Percentiles rank a stretch among this genome's conserved stretches.
Conservation (phyloP, 2,113 vertebrate species). For the Syngnathus scovelli region DNA sequence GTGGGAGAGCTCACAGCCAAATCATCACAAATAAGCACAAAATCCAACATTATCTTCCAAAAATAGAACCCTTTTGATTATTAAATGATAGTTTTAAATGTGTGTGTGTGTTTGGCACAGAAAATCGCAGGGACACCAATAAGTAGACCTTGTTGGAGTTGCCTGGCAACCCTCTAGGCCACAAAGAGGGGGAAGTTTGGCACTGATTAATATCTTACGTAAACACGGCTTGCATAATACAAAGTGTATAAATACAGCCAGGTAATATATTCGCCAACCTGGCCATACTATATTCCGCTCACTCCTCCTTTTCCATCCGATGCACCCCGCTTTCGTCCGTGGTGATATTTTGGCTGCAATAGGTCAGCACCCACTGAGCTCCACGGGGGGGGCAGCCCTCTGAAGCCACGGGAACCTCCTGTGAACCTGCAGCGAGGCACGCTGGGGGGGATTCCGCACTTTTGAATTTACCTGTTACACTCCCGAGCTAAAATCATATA, state of each 20-base stretch:
- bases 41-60: too few species aligned
- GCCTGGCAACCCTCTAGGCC: conserved; percentile 60
- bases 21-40: too few species aligned
- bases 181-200: conserved; percentile 41
- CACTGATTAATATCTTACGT: conserved; percentile 34
- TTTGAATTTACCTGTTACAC: not conserved
- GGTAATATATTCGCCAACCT: not conserved
- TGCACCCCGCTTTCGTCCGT: not conserved
- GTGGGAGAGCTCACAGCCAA: too few species aligned
- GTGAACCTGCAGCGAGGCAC: conserved; percentile 25
- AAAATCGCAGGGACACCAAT: conserved; percentile 32
- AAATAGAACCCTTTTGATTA: not conserved
- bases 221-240: conserved; percentile 16
- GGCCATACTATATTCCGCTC: not conserved
- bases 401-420: conserved; percentile 42
- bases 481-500: too few species aligned
- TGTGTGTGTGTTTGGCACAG: not conserved
- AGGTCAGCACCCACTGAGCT: conserved; percentile 35
- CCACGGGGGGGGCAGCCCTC: conserved; percentile 24
- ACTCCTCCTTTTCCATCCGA: not conserved
- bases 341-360: conserved; percentile 29
- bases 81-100: not conserved
- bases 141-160: conserved; percentile 48
- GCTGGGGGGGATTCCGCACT: conserved; percentile 8
- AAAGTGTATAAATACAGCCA: not conserved